A percentile compares a stretch with the other conserved stretches of the same genome.
Conservation (phyloP, 2,888 invertebrate species). For the Drosophila sordidula region DNA sequence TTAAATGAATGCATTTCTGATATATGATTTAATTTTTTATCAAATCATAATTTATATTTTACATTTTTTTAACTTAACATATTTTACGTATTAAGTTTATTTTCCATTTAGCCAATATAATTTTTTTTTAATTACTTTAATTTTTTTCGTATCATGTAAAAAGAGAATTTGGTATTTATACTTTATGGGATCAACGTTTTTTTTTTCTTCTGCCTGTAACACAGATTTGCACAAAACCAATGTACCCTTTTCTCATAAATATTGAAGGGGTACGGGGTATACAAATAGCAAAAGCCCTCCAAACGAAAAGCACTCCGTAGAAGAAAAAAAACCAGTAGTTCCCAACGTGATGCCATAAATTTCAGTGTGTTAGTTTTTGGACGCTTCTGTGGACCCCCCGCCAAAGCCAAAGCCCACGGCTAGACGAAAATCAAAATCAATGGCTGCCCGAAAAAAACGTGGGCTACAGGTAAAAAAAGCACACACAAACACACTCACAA, state of each 20-base stretch:
- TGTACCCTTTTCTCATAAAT: neutral
- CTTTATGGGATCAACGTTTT: too few relatives aligned
- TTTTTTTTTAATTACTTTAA: too few relatives aligned
- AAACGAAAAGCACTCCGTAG: conserved; percentile 12
- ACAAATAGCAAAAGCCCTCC: conserved; percentile 18
- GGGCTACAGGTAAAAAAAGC: conserved; percentile 9
- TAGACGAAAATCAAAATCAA: conserved; percentile 53
- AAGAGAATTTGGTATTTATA: too few relatives aligned
- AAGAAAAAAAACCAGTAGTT: conserved; percentile 60
- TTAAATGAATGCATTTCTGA: too few relatives aligned
- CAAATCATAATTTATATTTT: too few relatives aligned
- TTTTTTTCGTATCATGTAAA: too few relatives aligned
- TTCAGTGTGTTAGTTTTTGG: conserved; percentile 35
- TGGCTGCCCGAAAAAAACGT: conserved; percentile 21
- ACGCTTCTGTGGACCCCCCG: conserved; percentile 17
- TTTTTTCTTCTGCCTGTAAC: too few relatives aligned
- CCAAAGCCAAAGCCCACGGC: conserved; percentile 28
- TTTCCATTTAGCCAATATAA: too few relatives aligned
- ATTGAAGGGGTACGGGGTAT: neutral
- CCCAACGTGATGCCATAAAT: conserved; percentile 59
- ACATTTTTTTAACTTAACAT: too few relatives aligned
- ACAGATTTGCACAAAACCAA: neutral
- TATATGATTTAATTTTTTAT: too few relatives aligned
- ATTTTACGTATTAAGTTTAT: too few relatives aligned
- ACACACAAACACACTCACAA: neutral